Conservation (phyloP, 2,113 vertebrate species). For the Peromyscus maniculatus region DNA sequence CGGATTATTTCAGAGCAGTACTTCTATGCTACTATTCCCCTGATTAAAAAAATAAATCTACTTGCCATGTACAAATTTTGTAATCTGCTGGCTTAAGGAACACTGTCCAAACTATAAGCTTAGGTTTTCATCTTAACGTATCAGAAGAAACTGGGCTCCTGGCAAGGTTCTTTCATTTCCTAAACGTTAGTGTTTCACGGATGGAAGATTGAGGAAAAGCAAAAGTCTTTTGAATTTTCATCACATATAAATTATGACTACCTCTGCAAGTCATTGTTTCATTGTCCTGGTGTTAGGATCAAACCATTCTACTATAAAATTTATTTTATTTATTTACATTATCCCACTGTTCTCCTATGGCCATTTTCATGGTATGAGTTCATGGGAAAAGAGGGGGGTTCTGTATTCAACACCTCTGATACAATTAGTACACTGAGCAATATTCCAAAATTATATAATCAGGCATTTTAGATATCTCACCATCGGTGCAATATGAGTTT, state of each 20-base stretch:
- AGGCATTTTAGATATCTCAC: background rate
- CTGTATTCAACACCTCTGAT: background rate
- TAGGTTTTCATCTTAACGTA: constrained; percentile 61
- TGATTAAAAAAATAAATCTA: constrained; percentile 29
- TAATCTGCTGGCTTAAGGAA: constrained; percentile 66
- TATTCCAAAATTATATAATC: background rate
- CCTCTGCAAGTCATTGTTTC: background rate
- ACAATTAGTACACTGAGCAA: background rate
- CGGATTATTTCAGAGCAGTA: constrained; percentile 49
- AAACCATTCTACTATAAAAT: background rate
- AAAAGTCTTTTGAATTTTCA: background rate
- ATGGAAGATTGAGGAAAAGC: background rate
- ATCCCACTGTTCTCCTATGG: background rate
- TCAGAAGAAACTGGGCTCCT: constrained; percentile 37
- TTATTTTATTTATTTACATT: background rate
- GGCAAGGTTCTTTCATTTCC: background rate
- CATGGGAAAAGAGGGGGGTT: background rate
- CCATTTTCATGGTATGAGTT: background rate
- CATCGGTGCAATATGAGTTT: background rate
- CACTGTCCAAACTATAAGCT: constrained; percentile 38
- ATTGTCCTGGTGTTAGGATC: background rate
- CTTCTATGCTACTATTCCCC: constrained; percentile 48
- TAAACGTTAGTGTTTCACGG: background rate
- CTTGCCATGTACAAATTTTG: constrained; percentile 58
- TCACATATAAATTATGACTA: background rate